Base-by-base conservation (phyloP, 2,797 vertebrate species). In the Pipistrellus nathusii region DNA sequence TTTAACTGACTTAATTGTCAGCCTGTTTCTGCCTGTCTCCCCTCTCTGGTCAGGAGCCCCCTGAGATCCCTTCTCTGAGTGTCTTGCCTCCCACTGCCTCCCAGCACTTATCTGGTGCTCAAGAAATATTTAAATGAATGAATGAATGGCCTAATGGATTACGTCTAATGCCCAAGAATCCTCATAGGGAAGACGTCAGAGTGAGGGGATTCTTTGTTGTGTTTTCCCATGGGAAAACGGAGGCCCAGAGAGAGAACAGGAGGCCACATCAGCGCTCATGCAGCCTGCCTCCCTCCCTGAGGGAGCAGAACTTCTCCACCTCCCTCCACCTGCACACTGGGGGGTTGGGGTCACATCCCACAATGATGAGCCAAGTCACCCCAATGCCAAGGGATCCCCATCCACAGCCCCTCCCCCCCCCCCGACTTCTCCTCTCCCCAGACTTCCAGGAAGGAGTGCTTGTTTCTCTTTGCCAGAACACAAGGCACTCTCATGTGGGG, bases 251-350 rank as follows among this genome's bases (percentile, higher is more conserved):
- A 15, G 62, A 85, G 15, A 35, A 64, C 38, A 57, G 71, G 53
- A 48, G 46, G 83, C 14, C 35, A 1, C 6, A 1, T 27, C 48
- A 41, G 57, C 23, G 25, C n/a, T n/a, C 44, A 5, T 25, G 15
- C 38, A 27, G 30, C 30, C 30, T 27, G 8, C 17, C 21, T 53
- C 35, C 27, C 11, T 32, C 35, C n/a, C 46, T 2, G 0, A 1
- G 48, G 35, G 41, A 57, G 71, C 44, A 76, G 85, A 78, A 25
- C 38, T 53, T 72, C 57, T n/a, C 66, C 41, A 13, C 3, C 4
- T 15, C 32, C 27, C 41, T 48, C 62, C 5, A 0, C 35, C 48
- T 3, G 0, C 5, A 1, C 3, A 7, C 35, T 8, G 23, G n/a
- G 57, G n/a, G 14, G 85, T 77, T 32, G 51, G 35, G 69, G 38